Conservation (phyloP, 2,113 vertebrate genomes). For the Apodemus sylvaticus region DNA sequence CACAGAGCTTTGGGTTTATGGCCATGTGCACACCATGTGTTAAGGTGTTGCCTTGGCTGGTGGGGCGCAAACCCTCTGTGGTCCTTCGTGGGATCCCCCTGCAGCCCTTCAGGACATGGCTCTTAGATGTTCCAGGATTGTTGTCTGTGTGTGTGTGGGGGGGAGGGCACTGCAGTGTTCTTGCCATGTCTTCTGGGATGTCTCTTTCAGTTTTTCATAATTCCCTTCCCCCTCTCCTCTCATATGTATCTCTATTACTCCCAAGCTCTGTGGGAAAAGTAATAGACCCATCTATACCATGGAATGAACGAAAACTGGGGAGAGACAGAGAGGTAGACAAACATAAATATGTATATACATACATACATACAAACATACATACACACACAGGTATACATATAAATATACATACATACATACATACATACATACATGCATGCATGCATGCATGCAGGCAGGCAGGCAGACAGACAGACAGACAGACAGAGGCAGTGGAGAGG, state of each 20-base stretch:
- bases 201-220: not conserved
- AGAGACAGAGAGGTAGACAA: not conserved
- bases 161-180: not conserved
- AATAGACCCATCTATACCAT: not conserved
- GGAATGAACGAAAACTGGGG: not conserved
- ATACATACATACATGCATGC: too few relatives aligned
- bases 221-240: not conserved
- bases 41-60: conserved; percentile 82
- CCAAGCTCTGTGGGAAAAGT: not conserved
- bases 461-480: too few relatives aligned
- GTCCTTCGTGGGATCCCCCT: not conserved
- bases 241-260: not conserved
- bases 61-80: not conserved
- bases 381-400: too few relatives aligned
- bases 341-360: too few relatives aligned
- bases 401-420: too few relatives aligned
- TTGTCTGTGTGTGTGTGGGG: not conserved
- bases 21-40: conserved; percentile 84
- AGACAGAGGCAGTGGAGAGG: not conserved
- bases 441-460: too few relatives aligned
- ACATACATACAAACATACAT: too few relatives aligned
- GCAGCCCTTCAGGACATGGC: not conserved
- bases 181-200: not conserved
- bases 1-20: conserved; percentile 65
- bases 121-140: not conserved